Base-by-base conservation (phyloP, 2,888 invertebrate genomes). In the Pecten maximus region DNA sequence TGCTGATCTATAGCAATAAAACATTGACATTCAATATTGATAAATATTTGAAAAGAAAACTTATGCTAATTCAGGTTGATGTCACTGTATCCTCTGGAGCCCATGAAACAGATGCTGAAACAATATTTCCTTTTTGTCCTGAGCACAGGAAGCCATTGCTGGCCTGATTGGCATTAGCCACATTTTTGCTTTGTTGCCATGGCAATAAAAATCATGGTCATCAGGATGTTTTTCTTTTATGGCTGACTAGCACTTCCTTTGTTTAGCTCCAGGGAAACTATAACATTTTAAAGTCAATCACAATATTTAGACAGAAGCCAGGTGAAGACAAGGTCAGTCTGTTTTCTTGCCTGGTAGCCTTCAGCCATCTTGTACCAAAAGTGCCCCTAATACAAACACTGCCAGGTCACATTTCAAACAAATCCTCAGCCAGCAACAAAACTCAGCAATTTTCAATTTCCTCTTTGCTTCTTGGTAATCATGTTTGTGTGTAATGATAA, bases 151-250 rank as follows among this genome's bases (percentile, higher is more conserved):
- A 54, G 54, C 23, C 54, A 54, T 54, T 8, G n/a, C 54, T 35
- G 28, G 2, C 19, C 74, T 35, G 35, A 74, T 35, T 74, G 74
- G 74, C 35, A 74, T 74, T 74, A 74, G 74, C 28, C 28, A 35
- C 35, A 74, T 74, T 74, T 74, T 74, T 74, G 35, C 74, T 74
- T 74, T 74, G 74, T 74, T 74, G 74, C 74, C 74, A 74, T 74
- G 10, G 74, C 74, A 74, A 74, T 74, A 74, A 74, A 74, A 74
- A 74, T 74, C 74, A 28, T 74, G 35, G 74, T 74, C 74, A 74
- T 74, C 74, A 74, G 74, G 74, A 74, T 35, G 74, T 74, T 74
- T 74, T 74, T 74, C 74, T 28, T 74, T 74, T 74, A 74, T 28
- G 74, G 35, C 15, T 35, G 35, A 35, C 74, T 28, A 74, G 35